A percentile compares a stretch with the other conserved stretches of the same genome.
Evolutionary conservation across 1,140 invertebrate species (phyloP).

Genomic region (Matsumurasca onukii): DNA sequence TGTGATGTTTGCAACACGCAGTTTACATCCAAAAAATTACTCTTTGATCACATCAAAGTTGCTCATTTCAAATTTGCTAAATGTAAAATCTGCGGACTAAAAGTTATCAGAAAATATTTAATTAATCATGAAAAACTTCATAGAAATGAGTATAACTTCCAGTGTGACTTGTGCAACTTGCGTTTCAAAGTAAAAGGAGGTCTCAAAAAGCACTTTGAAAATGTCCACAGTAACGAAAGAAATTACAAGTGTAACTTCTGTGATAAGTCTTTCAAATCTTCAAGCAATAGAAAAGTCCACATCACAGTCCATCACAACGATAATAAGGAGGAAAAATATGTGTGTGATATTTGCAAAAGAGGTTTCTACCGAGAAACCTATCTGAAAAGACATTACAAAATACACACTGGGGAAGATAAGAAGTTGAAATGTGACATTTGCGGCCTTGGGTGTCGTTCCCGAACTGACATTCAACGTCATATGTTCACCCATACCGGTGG

Average conservation of each 20-base stretch:
- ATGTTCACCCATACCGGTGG: not conserved
- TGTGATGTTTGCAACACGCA: too few relatives aligned
- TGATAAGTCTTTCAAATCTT: not conserved
- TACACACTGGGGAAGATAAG: constrained; percentile 4
- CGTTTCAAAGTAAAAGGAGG: not conserved
- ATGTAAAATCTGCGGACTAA: too few relatives aligned
- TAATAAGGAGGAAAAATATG: not conserved
- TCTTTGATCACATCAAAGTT: too few relatives aligned
- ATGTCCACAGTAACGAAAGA: not conserved
- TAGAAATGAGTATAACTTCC: not conserved
- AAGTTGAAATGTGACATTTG: not conserved
- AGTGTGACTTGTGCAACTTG: not conserved
- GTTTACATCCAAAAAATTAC: too few relatives aligned
- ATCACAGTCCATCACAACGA: not conserved
- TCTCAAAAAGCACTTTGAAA: not conserved
- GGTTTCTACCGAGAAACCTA: not conserved
- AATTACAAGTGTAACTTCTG: not conserved
- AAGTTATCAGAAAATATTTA: not conserved
- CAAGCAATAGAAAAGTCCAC: not conserved
- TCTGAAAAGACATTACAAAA: not conserved
- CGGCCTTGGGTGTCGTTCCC: not conserved
- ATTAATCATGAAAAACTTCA: not conserved
- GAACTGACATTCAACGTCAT: not conserved
- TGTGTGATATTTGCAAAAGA: not conserved
- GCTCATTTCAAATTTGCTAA: too few relatives aligned